These are phyloP conservation scores for Drosophila neotestacea DNA, from an alignment of 2,888 invertebrate species.

Conservation along the genomic window DNA sequence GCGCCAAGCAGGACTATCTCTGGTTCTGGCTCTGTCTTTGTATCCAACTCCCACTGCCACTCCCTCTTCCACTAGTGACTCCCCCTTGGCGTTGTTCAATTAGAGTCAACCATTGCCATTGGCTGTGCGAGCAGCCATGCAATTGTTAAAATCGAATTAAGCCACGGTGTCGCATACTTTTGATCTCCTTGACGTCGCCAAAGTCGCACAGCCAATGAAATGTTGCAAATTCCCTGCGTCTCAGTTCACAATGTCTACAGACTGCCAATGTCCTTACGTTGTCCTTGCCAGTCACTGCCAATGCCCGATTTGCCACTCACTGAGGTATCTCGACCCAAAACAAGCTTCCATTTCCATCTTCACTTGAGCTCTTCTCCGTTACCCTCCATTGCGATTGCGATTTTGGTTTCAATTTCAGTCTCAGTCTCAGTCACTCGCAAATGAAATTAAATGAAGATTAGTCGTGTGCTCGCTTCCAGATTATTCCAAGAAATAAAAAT, in stretches of 20 bases:
- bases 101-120: slow-evolving; percentile 70
- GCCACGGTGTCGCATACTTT: slow-evolving; percentile 81
- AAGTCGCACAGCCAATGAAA: slow-evolving; percentile 71
- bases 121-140: slow-evolving; percentile 70
- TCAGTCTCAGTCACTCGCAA: slow-evolving; percentile 72
- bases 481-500: slow-evolving; percentile 83
- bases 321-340: slow-evolving; percentile 34
- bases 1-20: slow-evolving; percentile 51
- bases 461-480: slow-evolving; percentile 75
- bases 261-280: slow-evolving; percentile 75
- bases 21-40: background rate
- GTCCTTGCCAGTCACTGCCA: slow-evolving; percentile 65
- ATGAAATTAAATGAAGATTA: slow-evolving; percentile 84
- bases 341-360: slow-evolving; percentile 1
- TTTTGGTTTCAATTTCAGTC: slow-evolving; percentile 71
- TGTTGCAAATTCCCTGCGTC: slow-evolving; percentile 61
- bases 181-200: slow-evolving; percentile 72
- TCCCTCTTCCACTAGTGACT: slow-evolving; percentile 4
- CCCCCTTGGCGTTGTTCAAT: slow-evolving; percentile 61
- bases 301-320: slow-evolving; percentile 25
- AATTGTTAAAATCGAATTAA: slow-evolving; percentile 82
- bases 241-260: background rate
- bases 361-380: background rate
- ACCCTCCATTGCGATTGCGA: background rate
- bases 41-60: background rate